Evolutionary conservation across 64 coral and sea anemone genomes (phyloP).

Genomic region (Anthopleura sola): DNA sequence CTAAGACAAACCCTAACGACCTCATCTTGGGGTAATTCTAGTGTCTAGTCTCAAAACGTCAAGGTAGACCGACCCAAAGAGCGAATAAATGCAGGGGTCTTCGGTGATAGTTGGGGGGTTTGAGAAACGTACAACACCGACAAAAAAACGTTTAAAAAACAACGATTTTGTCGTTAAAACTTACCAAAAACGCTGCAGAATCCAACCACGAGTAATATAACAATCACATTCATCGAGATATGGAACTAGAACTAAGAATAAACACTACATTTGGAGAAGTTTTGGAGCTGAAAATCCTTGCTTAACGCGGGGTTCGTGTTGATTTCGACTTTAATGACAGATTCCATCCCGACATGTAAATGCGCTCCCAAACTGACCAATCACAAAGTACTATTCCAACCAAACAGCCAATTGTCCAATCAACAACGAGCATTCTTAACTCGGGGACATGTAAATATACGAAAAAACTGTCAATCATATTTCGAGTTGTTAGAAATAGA

Average conservation of each 20-base stretch:
- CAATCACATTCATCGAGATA: constrained; percentile 7
- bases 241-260: background rate
- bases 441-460: constrained; percentile 18
- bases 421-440: background rate
- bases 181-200: background rate
- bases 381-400: background rate
- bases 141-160: background rate
- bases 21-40: constrained; percentile 1
- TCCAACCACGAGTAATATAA: background rate
- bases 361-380: background rate
- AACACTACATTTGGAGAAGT: constrained; percentile 24
- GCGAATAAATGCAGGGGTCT: background rate
- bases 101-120: background rate
- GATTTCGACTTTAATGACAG: constrained; percentile 29
- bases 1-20: constrained; percentile 15
- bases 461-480: constrained; percentile 14
- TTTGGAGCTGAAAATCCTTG: constrained; percentile 11
- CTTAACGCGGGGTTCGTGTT: constrained; percentile 8
- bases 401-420: background rate
- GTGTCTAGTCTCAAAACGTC: background rate
- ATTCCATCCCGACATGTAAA: constrained; percentile 16
- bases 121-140: background rate
- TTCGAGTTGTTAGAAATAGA: constrained; percentile 16
- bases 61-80: background rate
- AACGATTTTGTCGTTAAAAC: background rate